Base-by-base conservation (phyloP, 2,888 invertebrate species). In the Mesodorylaimus sp. region DNA sequence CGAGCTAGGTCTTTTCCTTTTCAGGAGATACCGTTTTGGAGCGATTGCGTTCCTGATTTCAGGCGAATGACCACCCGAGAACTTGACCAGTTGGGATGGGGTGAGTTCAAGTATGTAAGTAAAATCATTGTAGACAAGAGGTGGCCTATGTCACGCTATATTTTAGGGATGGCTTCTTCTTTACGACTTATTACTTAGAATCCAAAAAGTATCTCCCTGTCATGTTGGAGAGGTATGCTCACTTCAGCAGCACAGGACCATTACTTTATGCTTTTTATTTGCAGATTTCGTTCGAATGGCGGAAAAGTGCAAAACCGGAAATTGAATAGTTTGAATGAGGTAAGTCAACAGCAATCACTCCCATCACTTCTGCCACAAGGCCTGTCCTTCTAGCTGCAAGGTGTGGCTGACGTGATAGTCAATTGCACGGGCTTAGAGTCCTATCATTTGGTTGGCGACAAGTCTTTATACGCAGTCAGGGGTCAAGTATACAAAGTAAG, bases 351-450 rank as follows among this genome's bases (percentile, higher is more conserved):
- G n/a, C n/a, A n/a, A n/a, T n/a, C n/a, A n/a, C n/a, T n/a, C n/a
- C n/a, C n/a, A n/a, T n/a, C n/a, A n/a, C n/a, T n/a, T n/a, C n/a
- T n/a, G n/a, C n/a, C 32, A 32, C 16, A 10, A 16, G 7, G 7
- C 10, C 32, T 10, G 27, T 5, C 27, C 19, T 43, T 43, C 26
- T 43, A 43, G 44, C 24, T 43, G 13, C 3, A 47, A 21, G n/a
- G 24, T 38, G 65, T 67, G 0, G 80, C 75, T 59, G 78, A 83
- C 61, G 71, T 81, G 1, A 70, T 86, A n/a, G 73, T 86, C 41
- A 85, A 86, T 65, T 86, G 85, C 58, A 74, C 77, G 1, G 86
- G 88, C 5, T 61, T 85, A 1, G 77, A 77, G 1, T 76, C 84
- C 0, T 70, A 71, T 55, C 55, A 70, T 7, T 64, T 85, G 0